A percentile compares a stretch with the other conserved stretches of the same genome.
phyloP scores from a whole-genome alignment of 2,113 vertebrate genomes.

The Mellivora capensis region DNA sequence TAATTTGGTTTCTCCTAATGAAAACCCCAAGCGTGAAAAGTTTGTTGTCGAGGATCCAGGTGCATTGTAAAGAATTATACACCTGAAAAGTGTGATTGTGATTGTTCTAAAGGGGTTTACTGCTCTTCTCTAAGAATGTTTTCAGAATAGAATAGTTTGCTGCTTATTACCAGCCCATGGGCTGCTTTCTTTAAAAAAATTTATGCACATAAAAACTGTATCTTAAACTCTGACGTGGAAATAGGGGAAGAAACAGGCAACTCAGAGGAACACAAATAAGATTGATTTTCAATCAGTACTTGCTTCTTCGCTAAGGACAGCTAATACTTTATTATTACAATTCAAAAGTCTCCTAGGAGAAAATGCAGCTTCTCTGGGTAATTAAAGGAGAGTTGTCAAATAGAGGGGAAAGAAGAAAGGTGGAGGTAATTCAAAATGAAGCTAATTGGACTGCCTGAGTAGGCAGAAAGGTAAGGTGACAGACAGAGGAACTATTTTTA shows the following conservation, averaged over 20 bases:
- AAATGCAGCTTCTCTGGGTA: conserved; percentile 18
- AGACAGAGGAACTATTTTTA: background rate
- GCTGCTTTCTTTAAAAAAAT: background rate
- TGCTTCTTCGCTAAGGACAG: background rate
- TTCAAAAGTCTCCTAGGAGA: background rate
- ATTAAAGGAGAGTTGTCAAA: conserved; percentile 40
- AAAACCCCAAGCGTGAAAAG: background rate
- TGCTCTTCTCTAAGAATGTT: background rate
- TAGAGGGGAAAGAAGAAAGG: background rate
- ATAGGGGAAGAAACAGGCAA: background rate
- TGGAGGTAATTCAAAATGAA: background rate
- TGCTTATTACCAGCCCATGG: background rate
- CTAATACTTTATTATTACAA: conserved; percentile 15
- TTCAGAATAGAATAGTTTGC: background rate
- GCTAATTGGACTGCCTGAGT: background rate
- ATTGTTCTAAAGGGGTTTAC: background rate
- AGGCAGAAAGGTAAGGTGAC: conserved; percentile 29
- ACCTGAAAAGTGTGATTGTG: background rate
- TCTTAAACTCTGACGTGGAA: background rate
- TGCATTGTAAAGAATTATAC: background rate
- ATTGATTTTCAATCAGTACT: background rate
- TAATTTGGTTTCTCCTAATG: background rate
- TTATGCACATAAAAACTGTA: background rate
- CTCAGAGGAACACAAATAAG: background rate
- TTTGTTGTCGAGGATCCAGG: background rate